Evolutionary conservation across 2,113 vertebrate genomes (phyloP).

Genomic region (Burhinus bistriatus): DNA sequence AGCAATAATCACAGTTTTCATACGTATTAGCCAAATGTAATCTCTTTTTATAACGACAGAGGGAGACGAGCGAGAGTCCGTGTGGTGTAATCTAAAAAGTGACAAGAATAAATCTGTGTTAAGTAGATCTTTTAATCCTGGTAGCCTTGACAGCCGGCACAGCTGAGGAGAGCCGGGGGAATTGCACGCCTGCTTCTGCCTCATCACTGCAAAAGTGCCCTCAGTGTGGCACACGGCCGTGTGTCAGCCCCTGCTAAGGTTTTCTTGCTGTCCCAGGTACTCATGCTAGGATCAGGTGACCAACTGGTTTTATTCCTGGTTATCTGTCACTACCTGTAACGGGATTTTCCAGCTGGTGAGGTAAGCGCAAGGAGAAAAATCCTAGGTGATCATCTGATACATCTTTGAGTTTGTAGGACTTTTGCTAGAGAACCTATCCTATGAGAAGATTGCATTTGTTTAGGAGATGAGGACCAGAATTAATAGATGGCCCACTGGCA

Average conservation of each 20-base stretch:
- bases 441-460: background rate
- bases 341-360: background rate
- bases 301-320: background rate
- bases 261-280: background rate
- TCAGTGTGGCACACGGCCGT: background rate
- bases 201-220: fast-evolving
- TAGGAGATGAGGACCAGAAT: background rate
- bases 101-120: slow-evolving; percentile 42
- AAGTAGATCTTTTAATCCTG: slow-evolving; percentile 53
- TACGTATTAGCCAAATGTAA: slow-evolving; percentile 39
- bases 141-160: background rate
- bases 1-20: slow-evolving; percentile 38
- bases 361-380: background rate
- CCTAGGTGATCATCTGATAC: background rate
- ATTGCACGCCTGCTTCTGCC: background rate
- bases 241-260: background rate
- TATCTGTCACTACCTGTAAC: background rate
- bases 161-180: background rate
- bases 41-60: slow-evolving; percentile 44
- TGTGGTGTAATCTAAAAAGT: slow-evolving; percentile 38
- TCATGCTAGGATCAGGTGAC: background rate
- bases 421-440: background rate
- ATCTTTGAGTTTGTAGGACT: background rate
- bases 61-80: background rate
- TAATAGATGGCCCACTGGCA: background rate